These are phyloP conservation scores for Malachius bipustulatus DNA, from an alignment of 2,888 invertebrate genomes.

Conservation along the genomic window DNA sequence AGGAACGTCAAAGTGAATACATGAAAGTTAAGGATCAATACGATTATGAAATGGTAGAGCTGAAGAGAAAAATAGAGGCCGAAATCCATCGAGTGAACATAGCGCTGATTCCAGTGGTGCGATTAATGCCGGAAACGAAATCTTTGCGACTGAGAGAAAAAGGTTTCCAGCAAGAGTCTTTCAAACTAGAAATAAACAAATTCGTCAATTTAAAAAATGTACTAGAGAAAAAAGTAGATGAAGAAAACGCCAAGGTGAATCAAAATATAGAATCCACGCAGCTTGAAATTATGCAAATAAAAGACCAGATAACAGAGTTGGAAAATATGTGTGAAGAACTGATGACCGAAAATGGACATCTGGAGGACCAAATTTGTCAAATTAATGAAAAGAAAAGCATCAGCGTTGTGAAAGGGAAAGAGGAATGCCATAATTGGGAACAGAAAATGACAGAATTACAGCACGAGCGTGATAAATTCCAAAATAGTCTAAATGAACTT, in stretches of 20 bases:
- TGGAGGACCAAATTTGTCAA: no score
- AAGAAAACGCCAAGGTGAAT: neutral
- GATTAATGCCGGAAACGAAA: neutral
- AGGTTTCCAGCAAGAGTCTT: neutral
- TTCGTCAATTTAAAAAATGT: neutral
- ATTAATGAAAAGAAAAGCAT: no score
- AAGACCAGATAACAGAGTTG: no score
- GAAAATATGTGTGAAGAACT: no score
- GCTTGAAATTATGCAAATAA: no score
- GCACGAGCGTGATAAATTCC: no score
- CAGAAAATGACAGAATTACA: no score
- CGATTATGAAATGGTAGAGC: neutral
- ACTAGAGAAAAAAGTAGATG: neutral
- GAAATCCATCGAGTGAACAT: neutral
- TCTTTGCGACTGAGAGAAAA: slow-evolving; percentile 1
- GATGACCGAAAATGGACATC: no score
- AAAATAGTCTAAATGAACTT: no score
- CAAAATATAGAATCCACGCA: neutral
- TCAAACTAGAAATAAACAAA: neutral
- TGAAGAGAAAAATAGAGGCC: neutral
- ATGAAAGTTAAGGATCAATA: neutral
- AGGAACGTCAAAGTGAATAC: neutral
- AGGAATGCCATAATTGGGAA: no score
- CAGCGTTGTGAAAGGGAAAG: no score
- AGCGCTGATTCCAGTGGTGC: neutral